Evolutionary conservation across 1,140 invertebrate genomes (phyloP).

Genomic region (Doryteuthis pealeii): DNA sequence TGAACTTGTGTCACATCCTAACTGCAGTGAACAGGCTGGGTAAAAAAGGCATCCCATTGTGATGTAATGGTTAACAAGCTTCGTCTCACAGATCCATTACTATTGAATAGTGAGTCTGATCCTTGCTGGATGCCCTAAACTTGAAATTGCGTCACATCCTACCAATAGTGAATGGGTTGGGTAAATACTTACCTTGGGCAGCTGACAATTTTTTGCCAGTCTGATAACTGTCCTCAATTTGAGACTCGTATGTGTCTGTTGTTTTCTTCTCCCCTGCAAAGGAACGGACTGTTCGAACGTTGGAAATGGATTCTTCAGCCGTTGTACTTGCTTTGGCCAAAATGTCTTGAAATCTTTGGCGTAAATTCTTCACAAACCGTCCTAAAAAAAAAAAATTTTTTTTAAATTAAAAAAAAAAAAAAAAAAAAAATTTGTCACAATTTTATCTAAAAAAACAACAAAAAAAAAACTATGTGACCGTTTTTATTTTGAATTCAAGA

Average conservation of each 20-base stretch:
- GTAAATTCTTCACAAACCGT: conserved; percentile 51
- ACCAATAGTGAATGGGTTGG: no score
- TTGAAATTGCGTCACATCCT: no score
- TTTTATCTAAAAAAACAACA: not conserved
- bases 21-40: no score
- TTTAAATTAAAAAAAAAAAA: not conserved
- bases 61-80: no score
- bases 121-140: no score
- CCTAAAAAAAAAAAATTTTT: conserved; percentile 43
- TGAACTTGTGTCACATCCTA: no score
- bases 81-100: no score
- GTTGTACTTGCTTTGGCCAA: conserved; percentile 53
- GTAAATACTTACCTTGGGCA: conserved; percentile 49
- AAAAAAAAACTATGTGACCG: not conserved
- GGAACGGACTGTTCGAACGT: conserved; percentile 52
- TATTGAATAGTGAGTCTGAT: no score
- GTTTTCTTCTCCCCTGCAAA: conserved; percentile 53
- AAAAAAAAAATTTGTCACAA: no score
- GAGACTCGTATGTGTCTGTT: conserved; percentile 36
- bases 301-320: conserved; percentile 54
- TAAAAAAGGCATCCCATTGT: no score
- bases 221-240: conserved; percentile 52
- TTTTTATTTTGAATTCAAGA: no score
- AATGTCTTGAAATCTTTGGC: conserved; percentile 53
- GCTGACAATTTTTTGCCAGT: conserved; percentile 52